Base-by-base conservation (phyloP, 2,888 invertebrate genomes). In the Leucophora obtusa region DNA sequence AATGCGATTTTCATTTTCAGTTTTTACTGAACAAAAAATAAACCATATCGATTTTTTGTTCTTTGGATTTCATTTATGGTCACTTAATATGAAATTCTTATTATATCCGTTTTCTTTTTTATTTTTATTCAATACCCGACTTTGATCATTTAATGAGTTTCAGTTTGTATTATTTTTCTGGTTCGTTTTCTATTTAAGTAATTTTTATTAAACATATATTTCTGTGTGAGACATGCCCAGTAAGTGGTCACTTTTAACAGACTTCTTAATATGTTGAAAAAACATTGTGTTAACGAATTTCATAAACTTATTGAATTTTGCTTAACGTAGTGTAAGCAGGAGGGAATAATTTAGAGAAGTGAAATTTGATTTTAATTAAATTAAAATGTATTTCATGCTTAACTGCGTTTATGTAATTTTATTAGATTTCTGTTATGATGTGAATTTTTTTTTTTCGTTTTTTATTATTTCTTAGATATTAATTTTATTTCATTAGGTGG, bases 391-490 rank as follows among this genome's bases (percentile, higher is more conserved):
- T 69, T 69, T 69, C 28, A 58, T 58, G 69, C 58, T 28, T 68
- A 65, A 53, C 51, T 47, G 56, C 33, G 21, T 65, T 70, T 35
- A 76, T 75, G 63, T 69, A 80, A 77, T 74, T 82, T 72, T 58
- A 58, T 43, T 14, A 43, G 43, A 11, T 43, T 14, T 35, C 7
- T 35, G 5, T 35, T 35, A 7, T 35, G 10, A 35, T 35, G 1
- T 35, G 2, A 6, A 8, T 35, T 35, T 35, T 8, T 35, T 35
- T 35, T 35, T 9, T 35, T 35, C 1, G 1, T 35, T 35, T 2
- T 10, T 35, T 35, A 35, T 5, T 35, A 35, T 21, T 21, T 21
- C 21, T 21, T 21, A 35, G 7, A 35, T 9, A 35, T 35, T 35
- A 35, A 35, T 35, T 35, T 35, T 35, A 7, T 35, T 35, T 35